Conservation (phyloP, 2,113 vertebrate species). For the Prietella phreatophila region DNA sequence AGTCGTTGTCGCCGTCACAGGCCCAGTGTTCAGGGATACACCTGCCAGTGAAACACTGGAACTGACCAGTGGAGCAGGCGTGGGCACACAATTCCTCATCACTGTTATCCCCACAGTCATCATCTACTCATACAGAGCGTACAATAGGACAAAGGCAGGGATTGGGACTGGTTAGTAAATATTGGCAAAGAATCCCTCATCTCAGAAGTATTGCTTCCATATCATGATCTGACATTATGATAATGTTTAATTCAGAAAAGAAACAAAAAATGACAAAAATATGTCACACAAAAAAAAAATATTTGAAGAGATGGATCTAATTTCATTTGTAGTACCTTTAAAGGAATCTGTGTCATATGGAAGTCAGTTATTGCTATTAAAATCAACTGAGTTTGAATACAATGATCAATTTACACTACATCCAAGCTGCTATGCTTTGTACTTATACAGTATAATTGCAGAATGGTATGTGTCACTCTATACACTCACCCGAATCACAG, state of each 20-base stretch:
- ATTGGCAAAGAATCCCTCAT: not conserved
- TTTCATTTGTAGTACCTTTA: not conserved
- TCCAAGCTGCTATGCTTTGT: not conserved
- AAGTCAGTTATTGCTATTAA: not conserved
- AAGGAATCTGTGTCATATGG: not conserved
- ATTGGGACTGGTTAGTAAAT: constrained; percentile 1
- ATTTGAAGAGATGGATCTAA: not conserved
- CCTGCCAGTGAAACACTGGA: constrained; percentile 85
- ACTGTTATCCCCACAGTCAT: constrained; percentile 94
- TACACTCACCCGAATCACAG: constrained; percentile 84
- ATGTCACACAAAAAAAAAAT: not conserved
- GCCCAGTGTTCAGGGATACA: constrained; percentile 92
- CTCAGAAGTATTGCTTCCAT: not conserved
- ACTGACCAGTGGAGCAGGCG: constrained; percentile 84
- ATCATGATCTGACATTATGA: not conserved
- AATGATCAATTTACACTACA: not conserved
- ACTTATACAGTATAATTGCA: not conserved
- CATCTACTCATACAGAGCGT: constrained; percentile 70
- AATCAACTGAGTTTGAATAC: not conserved
- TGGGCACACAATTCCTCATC: constrained; percentile 86
- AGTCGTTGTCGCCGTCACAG: constrained; percentile 96
- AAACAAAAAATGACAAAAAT: not conserved
- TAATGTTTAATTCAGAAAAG: not conserved
- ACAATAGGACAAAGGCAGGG: not conserved
- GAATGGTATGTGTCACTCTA: not conserved